Evolutionary conservation across 2,797 vertebrate species (phyloP).

Genomic region (Rhabdomys pumilio): DNA sequence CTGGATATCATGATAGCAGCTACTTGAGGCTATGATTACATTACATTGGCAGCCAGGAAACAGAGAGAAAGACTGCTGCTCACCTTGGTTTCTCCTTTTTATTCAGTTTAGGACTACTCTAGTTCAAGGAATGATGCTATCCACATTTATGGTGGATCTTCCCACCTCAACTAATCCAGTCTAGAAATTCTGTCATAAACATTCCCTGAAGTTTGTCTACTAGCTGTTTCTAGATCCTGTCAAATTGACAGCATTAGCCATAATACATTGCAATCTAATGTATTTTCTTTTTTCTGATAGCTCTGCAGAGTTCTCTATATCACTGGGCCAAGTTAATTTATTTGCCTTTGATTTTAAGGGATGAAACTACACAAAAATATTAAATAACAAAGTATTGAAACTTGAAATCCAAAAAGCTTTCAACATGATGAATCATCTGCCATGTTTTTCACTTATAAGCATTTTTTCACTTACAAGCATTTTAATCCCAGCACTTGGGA

Average conservation of each 20-base stretch:
- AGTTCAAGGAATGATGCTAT: not conserved
- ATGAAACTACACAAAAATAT: slow-evolving; percentile 73
- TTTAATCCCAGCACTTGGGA: too few relatives aligned
- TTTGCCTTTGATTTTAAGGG: slow-evolving; percentile 76
- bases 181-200: not conserved
- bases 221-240: not conserved
- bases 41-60: not conserved
- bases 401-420: slow-evolving; percentile 56
- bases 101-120: not conserved
- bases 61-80: not conserved
- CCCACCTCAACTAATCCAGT: not conserved
- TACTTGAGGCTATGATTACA: not conserved
- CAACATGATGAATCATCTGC: slow-evolving; percentile 36
- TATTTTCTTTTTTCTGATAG: slow-evolving; percentile 62
- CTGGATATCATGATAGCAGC: not conserved
- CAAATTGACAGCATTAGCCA: not conserved
- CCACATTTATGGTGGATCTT: not conserved
- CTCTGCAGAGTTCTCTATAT: slow-evolving; percentile 65
- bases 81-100: not conserved
- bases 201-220: not conserved
- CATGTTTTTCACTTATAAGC: slow-evolving; percentile 22
- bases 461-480: slow-evolving; percentile 14
- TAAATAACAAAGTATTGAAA: slow-evolving; percentile 72
- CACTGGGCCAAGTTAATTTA: slow-evolving; percentile 71
- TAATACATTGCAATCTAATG: slow-evolving; percentile 50